phyloP scores from a whole-genome alignment of 1,140 invertebrate genomes.

The Drosophila cardini region DNA sequence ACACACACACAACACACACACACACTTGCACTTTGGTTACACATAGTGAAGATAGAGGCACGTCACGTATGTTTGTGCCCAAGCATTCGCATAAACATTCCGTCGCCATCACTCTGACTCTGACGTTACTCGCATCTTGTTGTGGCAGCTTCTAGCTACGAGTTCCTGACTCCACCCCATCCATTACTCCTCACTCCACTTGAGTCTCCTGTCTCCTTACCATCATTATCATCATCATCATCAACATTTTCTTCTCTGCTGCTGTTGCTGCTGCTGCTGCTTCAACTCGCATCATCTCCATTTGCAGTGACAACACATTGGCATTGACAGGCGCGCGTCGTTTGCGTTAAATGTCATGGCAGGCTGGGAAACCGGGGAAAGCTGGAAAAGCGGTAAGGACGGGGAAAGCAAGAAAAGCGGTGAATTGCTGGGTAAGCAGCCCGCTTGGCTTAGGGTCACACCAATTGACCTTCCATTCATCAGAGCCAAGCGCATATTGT shows the following conservation, averaged over 20 bases:
- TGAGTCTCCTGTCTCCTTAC: not conserved
- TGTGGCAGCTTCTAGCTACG: not conserved
- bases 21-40: slow-evolving; percentile 18
- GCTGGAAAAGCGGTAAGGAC: not conserved
- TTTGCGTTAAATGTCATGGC: slow-evolving; percentile 76
- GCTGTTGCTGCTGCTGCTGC: not conserved
- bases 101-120: slow-evolving; percentile 37
- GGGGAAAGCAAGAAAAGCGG: not conserved
- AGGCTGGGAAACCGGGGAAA: not conserved
- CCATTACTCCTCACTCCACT: not conserved
- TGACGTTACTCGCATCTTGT: slow-evolving; percentile 18
- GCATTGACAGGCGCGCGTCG: slow-evolving; percentile 76
- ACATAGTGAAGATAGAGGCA: slow-evolving; percentile 38
- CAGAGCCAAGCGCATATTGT: slow-evolving; percentile 60
- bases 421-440: slow-evolving; percentile 7
- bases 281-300: slow-evolving; percentile 36
- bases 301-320: slow-evolving; percentile 65
- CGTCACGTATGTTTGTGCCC: slow-evolving; percentile 79
- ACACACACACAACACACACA: slow-evolving; percentile 26
- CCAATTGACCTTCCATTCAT: slow-evolving; percentile 82
- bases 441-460: slow-evolving; percentile 60
- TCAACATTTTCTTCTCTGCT: not conserved
- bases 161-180: not conserved
- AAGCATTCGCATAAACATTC: slow-evolving; percentile 82
- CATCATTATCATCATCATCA: not conserved